phyloP scores from a whole-genome alignment of 2,888 invertebrate species.

The Clitarchus hookeri region DNA sequence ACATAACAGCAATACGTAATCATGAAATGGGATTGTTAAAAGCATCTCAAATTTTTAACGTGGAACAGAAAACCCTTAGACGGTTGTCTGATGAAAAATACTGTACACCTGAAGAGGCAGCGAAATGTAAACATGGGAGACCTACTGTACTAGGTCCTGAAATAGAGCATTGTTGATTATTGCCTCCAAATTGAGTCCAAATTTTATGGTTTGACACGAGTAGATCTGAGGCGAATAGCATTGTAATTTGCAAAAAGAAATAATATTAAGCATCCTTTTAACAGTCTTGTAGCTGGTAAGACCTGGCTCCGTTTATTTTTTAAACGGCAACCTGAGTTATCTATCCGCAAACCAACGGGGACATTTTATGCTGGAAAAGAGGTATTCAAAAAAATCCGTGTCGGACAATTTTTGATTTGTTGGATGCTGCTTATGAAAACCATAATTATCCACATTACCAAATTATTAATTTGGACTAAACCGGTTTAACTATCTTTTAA shows the following conservation, averaged over 20 bases:
- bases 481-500: neutral
- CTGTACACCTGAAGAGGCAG: neutral
- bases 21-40: too few relatives aligned
- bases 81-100: neutral
- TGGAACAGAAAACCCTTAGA: neutral
- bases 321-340: neutral
- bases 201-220: neutral
- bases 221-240: neutral
- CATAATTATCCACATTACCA: neutral
- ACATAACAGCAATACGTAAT: neutral
- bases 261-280: neutral
- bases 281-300: neutral
- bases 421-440: too few relatives aligned
- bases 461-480: neutral
- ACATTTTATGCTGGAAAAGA: constrained; percentile 1
- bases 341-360: neutral
- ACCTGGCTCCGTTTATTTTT: neutral
- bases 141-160: too few relatives aligned
- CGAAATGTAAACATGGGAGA: neutral
- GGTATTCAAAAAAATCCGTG: neutral
- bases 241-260: neutral
- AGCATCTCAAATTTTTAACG: neutral
- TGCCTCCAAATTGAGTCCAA: neutral
- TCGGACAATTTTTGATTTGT: neutral
- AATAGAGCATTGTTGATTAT: neutral